Percentiles rank a stretch among this genome's conserved stretches.
These are phyloP conservation scores for Aspidiotus rigidus DNA, from an alignment of 2,888 invertebrate species.

Conservation along the genomic window DNA sequence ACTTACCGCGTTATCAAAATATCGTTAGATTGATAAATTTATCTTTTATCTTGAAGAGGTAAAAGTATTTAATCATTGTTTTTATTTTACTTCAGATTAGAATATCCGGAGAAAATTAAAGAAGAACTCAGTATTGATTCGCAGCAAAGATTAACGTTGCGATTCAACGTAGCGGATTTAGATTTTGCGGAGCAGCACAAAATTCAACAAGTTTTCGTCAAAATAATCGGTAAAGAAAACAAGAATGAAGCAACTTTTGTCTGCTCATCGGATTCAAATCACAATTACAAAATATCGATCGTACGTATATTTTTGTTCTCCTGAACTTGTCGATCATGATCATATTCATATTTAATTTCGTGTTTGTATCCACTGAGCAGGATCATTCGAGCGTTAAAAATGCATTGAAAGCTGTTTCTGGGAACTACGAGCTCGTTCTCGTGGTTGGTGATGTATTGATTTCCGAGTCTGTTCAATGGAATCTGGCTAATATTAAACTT, in stretches of 20 bases:
- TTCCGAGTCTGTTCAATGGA: conserved; percentile 82
- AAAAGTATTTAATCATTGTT: conserved; percentile 17
- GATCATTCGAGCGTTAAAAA: conserved; percentile 32
- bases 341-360: background rate
- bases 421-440: conserved; percentile 69
- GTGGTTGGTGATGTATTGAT: conserved; percentile 86
- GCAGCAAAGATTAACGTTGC: conserved; percentile 76
- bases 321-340: background rate
- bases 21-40: too few species aligned
- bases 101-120: conserved; percentile 60
- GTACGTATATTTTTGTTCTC: conserved; percentile 46
- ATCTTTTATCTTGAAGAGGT: background rate
- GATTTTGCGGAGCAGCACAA: conserved; percentile 56
- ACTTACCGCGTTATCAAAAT: background rate
- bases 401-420: conserved; percentile 67
- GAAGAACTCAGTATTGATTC: conserved; percentile 72
- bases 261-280: conserved; percentile 73
- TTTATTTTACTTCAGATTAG: conserved; percentile 49
- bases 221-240: conserved; percentile 56
- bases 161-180: conserved; percentile 68
- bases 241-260: conserved; percentile 86
- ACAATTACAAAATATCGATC: conserved; percentile 79
- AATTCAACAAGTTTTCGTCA: conserved; percentile 80
- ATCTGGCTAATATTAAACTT: conserved; percentile 65
- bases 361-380: background rate